phyloP scores from a whole-genome alignment of 1,140 invertebrate species.

The Araneus ventricosus region DNA sequence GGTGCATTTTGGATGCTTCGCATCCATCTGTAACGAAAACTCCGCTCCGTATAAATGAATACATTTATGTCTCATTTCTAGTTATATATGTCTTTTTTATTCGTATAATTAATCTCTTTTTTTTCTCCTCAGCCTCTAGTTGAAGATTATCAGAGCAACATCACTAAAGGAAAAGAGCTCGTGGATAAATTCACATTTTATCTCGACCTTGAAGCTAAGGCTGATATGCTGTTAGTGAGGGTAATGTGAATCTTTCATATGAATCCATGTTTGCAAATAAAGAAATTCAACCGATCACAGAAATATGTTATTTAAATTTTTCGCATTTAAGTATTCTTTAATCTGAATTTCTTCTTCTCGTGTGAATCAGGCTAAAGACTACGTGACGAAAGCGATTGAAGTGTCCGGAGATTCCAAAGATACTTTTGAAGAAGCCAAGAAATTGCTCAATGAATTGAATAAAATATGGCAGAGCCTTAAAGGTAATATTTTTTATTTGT shows the following conservation, averaged over 20 bases:
- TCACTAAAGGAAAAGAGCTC: slow-evolving; percentile 70
- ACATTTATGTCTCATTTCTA: no score
- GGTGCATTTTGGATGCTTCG: no score
- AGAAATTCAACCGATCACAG: no score
- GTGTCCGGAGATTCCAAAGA: slow-evolving; percentile 79
- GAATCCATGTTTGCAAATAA: not conserved
- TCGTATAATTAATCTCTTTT: no score
- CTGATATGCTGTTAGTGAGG: slow-evolving; percentile 74
- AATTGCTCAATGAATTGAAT: slow-evolving; percentile 83
- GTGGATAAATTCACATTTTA: slow-evolving; percentile 76
- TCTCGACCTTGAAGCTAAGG: slow-evolving; percentile 77
- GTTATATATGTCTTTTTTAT: no score
- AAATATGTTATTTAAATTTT: no score
- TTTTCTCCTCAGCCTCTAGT: slow-evolving; percentile 53
- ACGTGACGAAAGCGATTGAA: slow-evolving; percentile 36
- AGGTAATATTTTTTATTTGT: slow-evolving; percentile 47
- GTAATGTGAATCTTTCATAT: not conserved
- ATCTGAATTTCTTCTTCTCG: no score
- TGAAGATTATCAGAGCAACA: slow-evolving; percentile 66
- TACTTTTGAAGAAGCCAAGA: slow-evolving; percentile 83
- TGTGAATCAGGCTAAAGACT: slow-evolving; percentile 68
- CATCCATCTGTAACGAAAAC: no score
- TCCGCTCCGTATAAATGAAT: no score
- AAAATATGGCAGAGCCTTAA: slow-evolving; percentile 76
- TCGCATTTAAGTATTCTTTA: no score